Evolutionary conservation across 2,888 invertebrate genomes (phyloP), one percentile per base, ranked within the genome.

Genomic region (Pseudanteris insignis): DNA sequence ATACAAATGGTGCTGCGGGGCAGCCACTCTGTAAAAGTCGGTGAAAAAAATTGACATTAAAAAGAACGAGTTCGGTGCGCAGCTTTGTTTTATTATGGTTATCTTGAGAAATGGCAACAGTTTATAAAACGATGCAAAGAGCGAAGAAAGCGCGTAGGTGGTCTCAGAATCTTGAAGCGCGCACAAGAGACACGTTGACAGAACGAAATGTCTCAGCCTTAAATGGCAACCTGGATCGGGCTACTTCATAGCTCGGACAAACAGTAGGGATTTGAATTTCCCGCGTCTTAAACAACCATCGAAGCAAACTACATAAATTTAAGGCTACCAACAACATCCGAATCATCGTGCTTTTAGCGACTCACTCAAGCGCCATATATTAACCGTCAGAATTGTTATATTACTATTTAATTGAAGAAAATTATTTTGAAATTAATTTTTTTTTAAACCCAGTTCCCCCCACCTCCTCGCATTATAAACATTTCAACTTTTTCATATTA

Each of bases 131-230:
- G 69, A 69, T 72, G 72, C 69, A 64, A 62, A 50, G 58, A 61
- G 66, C 51, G 61, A 54, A 55, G 51, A 66, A 63, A 53, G 68
- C 70, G 74, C 72, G 77, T 77, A 77, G 77, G 77, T 77, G 77
- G 77, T 76, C 76, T 62, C 48, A 65, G 57, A 48, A 67, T 54
- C n/a, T n/a, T n/a, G n/a, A n/a, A n/a, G n/a, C 57, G 59, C 66
- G 71, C 73, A 75, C 74, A 74, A 72, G 68, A 67, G 70, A 73
- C 72, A 73, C 75, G 72, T 77, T 77, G 77, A 77, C 77, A 77
- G 77, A 77, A 77, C 76, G 76, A 76, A 77, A 77, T 75, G 77
- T 76, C 71, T 74, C 67, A 67, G 70, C 77, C 77, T 76, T 77
- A 77, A 77, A 77, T 76, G 76, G 76, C 70, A 70, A 71, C 70